Evolutionary conservation across 2,888 invertebrate species (phyloP).

Genomic region (Caenorhabditis sp.): DNA sequence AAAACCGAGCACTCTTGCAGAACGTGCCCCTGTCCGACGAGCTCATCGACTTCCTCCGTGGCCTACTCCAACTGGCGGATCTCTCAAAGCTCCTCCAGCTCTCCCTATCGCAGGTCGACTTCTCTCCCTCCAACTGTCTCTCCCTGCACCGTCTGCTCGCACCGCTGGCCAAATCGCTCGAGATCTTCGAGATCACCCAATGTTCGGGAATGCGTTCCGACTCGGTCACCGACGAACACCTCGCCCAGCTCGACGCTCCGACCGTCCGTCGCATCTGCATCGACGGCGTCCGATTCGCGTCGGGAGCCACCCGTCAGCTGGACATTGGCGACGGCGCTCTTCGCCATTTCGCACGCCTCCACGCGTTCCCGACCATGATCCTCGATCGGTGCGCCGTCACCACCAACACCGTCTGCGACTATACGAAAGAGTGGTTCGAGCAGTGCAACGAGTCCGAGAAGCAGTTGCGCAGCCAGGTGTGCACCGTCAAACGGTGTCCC

Average conservation of each 20-base stretch:
- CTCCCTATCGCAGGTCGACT: constrained; percentile 56
- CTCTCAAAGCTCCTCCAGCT: constrained; percentile 51
- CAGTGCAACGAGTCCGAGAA: constrained; percentile 57
- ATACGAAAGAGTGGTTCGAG: constrained; percentile 60
- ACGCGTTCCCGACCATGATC: constrained; percentile 60
- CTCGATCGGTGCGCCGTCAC: constrained; percentile 62
- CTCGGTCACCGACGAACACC: constrained; percentile 59
- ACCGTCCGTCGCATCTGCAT: constrained; percentile 55
- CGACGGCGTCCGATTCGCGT: constrained; percentile 56
- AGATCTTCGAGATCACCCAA: constrained; percentile 57
- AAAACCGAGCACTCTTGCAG: constrained; percentile 22
- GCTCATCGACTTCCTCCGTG: constrained; percentile 59
- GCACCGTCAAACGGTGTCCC: constrained; percentile 63
- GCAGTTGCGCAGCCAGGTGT: constrained; percentile 56
- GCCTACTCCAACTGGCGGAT: constrained; percentile 49
- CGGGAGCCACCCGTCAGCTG: constrained; percentile 25
- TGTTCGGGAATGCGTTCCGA: constrained; percentile 58
- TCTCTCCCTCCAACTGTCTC: constrained; percentile 55
- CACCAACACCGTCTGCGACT: constrained; percentile 61
- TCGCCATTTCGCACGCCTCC: constrained; percentile 43
- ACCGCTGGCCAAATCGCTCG: constrained; percentile 38
- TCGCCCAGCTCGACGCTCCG: constrained; percentile 56
- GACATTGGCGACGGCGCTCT: constrained; percentile 59
- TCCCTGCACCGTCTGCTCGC: constrained; percentile 62
- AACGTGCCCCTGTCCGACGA: constrained; percentile 54